Percentiles rank a stretch among this genome's conserved stretches.
phyloP scores from a whole-genome alignment of 1,140 invertebrate genomes.

The Homarus americanus region DNA sequence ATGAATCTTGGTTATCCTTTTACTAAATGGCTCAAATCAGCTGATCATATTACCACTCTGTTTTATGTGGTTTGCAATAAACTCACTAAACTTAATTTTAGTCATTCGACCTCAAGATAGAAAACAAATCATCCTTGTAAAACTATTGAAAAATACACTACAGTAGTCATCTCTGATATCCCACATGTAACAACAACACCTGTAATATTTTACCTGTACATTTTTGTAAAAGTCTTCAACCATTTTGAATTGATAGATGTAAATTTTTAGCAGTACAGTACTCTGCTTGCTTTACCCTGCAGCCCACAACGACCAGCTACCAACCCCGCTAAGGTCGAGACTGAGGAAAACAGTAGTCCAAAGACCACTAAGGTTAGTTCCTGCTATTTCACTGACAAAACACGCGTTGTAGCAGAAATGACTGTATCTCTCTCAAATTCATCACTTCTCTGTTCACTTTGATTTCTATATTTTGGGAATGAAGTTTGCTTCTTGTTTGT shows the following conservation, averaged over 20 bases:
- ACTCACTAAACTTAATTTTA: neutral
- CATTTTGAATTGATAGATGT: neutral
- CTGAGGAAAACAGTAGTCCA: constrained; percentile 42
- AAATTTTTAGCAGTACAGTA: constrained; percentile 6
- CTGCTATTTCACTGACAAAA: too few species aligned
- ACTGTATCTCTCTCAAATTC: too few species aligned
- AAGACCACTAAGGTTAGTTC: constrained; percentile 48
- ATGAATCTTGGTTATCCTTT: neutral
- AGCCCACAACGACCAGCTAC: constrained; percentile 33
- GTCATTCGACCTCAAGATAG: neutral
- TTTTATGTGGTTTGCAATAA: constrained; percentile 17
- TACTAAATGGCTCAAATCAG: constrained; percentile 1
- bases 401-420: too few species aligned
- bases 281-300: constrained; percentile 41
- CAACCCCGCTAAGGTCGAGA: constrained; percentile 23
- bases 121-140: neutral
- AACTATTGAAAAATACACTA: neutral
- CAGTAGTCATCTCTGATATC: neutral
- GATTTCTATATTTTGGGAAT: too few species aligned
- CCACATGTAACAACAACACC: neutral
- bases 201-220: neutral
- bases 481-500: too few species aligned
- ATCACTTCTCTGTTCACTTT: too few species aligned
- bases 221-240: neutral
- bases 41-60: constrained; percentile 21